Conservation (phyloP, 2,888 invertebrate genomes). For the Nemotelus pantherinus region DNA sequence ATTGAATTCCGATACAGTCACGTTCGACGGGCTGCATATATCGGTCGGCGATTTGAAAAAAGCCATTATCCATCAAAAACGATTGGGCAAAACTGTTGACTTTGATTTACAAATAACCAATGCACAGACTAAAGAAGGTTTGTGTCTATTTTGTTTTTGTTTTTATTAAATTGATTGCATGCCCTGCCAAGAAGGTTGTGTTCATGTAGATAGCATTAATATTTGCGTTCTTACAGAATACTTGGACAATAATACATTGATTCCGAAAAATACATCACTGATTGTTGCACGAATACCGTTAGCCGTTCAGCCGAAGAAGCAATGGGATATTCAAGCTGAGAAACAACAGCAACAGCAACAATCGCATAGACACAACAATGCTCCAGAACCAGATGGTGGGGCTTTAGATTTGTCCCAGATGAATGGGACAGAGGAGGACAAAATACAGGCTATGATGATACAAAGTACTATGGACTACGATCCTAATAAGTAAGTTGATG, state of each 20-base stretch:
- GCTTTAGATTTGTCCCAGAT: conserved; percentile 86
- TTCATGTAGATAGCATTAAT: too few relatives aligned
- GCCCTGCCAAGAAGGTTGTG: too few relatives aligned
- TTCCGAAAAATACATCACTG: conserved; percentile 97
- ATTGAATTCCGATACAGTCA: conserved; percentile 93
- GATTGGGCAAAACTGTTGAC: conserved; percentile 91
- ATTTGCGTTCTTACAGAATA: conserved; percentile 75
- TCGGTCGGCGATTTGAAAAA: conserved; percentile 95
- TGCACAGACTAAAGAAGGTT: conserved; percentile 97
- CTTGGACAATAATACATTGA: conserved; percentile 86
- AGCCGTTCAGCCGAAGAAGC: conserved; percentile 79
- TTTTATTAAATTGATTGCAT: not conserved
- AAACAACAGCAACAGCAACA: conserved; percentile 56
- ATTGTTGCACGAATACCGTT: conserved; percentile 93
- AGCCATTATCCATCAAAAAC: conserved; percentile 93
- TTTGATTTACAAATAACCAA: conserved; percentile 97
- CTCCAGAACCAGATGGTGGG: conserved; percentile 67
- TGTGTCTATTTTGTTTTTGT: conserved; percentile 52
- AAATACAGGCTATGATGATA: conserved; percentile 96
- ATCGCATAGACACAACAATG: conserved; percentile 55
- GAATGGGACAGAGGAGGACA: conserved; percentile 96
- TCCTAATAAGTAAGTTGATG: conserved; percentile 86
- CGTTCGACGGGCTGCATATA: conserved; percentile 96
- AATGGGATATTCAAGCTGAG: conserved; percentile 71
- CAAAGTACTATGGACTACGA: conserved; percentile 98